Evolutionary conservation across 2,888 invertebrate genomes (phyloP), one percentile per base, ranked within the genome.

Genomic region (Meta bourneti): DNA sequence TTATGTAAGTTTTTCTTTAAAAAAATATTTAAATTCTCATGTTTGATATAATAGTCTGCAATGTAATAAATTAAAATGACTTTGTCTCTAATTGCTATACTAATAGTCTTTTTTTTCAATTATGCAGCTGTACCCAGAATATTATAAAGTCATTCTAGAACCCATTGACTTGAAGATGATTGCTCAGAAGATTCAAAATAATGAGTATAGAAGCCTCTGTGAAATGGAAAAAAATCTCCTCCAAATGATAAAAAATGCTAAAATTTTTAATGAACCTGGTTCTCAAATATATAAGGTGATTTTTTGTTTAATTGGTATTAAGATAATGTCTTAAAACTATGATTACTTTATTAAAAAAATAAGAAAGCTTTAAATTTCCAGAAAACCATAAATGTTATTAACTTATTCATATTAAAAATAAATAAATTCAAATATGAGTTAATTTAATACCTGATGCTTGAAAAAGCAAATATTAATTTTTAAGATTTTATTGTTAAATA

Each of bases 91-190:
- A n/a, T 49, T 49, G 34, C 4, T 34, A 2, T 1, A 34, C 48
- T n/a, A 20, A 51, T 71, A 34, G 0, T 34, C 69, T 49, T 49
- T 86, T 81, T 83, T 92, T 92, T 54, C 86, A 70, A 80, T 93
- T 93, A 34, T 94, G 74, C 94, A 96, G 95, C 96, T 97, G 93
- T 99, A 99, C 95, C 99, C 99, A 0, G 98, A 98, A 94, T 99
- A 99, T 95, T 99, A 98, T 95, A 97, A 97, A 94, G 97, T 99
- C 0, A 99, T 99, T 89, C 97, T 98, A 92, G 97, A 97, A 93
- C 99, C 99, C 0, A 98, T 99, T 93, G 99, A 99, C 95, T 95
- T 99, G 94, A 98, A 98, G 95, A 97, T 97, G 91, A 98, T 99
- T 89, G 99, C 98, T 0, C 97, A 97, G 90, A 98, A 98, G 95